A percentile compares a stretch with the other conserved stretches of the same genome.
These are phyloP conservation scores for Drosophila kokeensis DNA, from an alignment of 2,888 invertebrate species.

Conservation along the genomic window DNA sequence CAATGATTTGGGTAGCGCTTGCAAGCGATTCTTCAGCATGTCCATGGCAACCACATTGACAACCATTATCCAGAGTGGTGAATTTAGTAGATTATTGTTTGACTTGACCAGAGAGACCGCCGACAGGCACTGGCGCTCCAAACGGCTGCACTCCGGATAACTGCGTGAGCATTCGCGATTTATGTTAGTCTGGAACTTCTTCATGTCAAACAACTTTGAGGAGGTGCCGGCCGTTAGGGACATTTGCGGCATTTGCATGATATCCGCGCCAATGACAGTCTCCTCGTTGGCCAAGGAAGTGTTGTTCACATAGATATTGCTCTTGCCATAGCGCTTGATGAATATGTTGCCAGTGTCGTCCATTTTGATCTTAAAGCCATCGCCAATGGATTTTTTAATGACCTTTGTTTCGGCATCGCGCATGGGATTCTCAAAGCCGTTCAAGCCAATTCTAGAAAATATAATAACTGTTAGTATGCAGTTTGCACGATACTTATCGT, in stretches of 20 bases:
- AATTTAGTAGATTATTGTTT: conserved; percentile 88
- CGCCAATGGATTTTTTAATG: conserved; percentile 95
- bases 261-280: conserved; percentile 89
- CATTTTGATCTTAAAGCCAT: conserved; percentile 91
- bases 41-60: conserved; percentile 92
- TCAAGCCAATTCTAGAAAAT: conserved; percentile 93
- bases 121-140: conserved; percentile 90
- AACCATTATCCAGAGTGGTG: conserved; percentile 92
- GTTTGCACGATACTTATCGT: not conserved
- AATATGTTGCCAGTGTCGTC: conserved; percentile 90
- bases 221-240: conserved; percentile 88
- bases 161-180: conserved; percentile 88
- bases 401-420: conserved; percentile 96
- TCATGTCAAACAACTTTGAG: conserved; percentile 90
- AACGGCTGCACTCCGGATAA: conserved; percentile 88
- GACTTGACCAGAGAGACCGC: conserved; percentile 90
- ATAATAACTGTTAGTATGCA: not conserved
- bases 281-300: conserved; percentile 86
- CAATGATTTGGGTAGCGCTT: conserved; percentile 85
- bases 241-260: conserved; percentile 88
- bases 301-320: conserved; percentile 88
- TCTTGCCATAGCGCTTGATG: conserved; percentile 89
- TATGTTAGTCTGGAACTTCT: conserved; percentile 89
- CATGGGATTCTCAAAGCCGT: conserved; percentile 98
- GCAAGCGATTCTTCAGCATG: conserved; percentile 90